Base-by-base conservation (phyloP, 1,140 invertebrate genomes). In the Aphaenogaster rudis region DNA sequence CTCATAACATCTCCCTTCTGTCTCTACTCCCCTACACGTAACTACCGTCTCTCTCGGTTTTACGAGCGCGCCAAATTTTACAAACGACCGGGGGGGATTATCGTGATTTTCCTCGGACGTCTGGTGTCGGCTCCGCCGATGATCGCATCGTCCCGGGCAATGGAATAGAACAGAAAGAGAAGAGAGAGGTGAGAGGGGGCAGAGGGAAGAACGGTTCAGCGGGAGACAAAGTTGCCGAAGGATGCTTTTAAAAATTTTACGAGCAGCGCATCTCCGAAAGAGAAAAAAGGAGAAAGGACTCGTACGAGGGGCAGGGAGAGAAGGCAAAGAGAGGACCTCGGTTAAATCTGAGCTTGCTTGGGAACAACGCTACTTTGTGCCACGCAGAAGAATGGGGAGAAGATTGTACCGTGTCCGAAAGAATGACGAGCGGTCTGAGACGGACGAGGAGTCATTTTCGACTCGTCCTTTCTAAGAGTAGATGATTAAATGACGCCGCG, bases 51-150 rank as follows among this genome's bases (percentile, higher is more conserved):
- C 42, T 59, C 42, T 81, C 66, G 61, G 52, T 86, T 79, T 86
- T 86, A 87, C 86, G 78, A 88, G 61, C 82, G 71, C 61, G 54
- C 86, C 81, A 85, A 87, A 87, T 87, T 87, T 87, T 87, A 87
- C 80, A 81, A 87, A 66, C 86, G 59, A 63, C 69, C 33, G 77
- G 67, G 45, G 28, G 59, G 81, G 71, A 82, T 86, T 76, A 86
- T 86, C 82, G 81, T 86, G 81, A 88, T 84, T 84, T 84, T 84
- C 80, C 80, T 84, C 42, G 69, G 80, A 84, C 69, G 80, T 84
- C 69, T 74, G 54, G 28, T 52, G 80, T 61, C 33, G 69, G 69
- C 54, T 11, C 28, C 54, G 54, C 8, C 80, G 69, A 84, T 84
- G 69, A 84, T 84, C 80, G 80, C 79, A 52, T 71, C 66, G 52